A percentile compares a stretch with the other conserved stretches of the same genome.
Conservation (phyloP, 2,113 vertebrate species). For the Barbus barbus region DNA sequence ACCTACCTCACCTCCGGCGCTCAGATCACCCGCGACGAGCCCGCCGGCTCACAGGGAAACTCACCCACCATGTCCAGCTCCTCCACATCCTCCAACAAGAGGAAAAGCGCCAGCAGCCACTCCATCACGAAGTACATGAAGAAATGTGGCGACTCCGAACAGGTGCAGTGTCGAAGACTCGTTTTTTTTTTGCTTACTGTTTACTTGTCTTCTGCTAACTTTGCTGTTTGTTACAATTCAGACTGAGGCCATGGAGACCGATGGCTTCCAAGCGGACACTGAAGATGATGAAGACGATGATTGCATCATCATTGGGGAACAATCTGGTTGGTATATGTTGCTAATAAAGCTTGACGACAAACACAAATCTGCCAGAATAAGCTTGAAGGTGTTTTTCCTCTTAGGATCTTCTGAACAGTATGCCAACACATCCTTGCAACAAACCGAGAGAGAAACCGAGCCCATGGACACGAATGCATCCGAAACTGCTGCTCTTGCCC, state of each 20-base stretch:
- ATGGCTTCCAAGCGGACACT: slow-evolving; percentile 95
- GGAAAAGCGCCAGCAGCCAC: slow-evolving; percentile 85
- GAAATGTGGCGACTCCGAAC: slow-evolving; percentile 73
- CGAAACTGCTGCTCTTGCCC: slow-evolving; percentile 57
- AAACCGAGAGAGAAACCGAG: slow-evolving; percentile 40
- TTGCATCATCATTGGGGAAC: slow-evolving; percentile 79
- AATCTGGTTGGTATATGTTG: slow-evolving; percentile 71
- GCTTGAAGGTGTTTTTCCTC: background rate
- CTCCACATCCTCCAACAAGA: slow-evolving; percentile 70
- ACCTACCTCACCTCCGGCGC: slow-evolving; percentile 83
- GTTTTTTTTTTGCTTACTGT: background rate
- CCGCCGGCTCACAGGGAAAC: slow-evolving; percentile 61
- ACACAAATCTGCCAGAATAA: background rate
- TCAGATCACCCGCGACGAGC: slow-evolving; percentile 78
- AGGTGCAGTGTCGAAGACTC: slow-evolving; percentile 69
- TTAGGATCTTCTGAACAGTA: slow-evolving; percentile 56
- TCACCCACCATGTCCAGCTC: slow-evolving; percentile 70
- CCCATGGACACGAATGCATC: slow-evolving; percentile 64
- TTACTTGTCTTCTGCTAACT: background rate
- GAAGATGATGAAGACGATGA: slow-evolving; percentile 87
- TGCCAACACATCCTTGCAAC: slow-evolving; percentile 14
- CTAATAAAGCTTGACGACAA: background rate
- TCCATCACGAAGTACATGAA: slow-evolving; percentile 96
- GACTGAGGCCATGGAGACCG: slow-evolving; percentile 79
- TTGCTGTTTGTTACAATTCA: background rate